Evolutionary conservation across 2,797 vertebrate species (phyloP).

Genomic region (Gallirallus australis): DNA sequence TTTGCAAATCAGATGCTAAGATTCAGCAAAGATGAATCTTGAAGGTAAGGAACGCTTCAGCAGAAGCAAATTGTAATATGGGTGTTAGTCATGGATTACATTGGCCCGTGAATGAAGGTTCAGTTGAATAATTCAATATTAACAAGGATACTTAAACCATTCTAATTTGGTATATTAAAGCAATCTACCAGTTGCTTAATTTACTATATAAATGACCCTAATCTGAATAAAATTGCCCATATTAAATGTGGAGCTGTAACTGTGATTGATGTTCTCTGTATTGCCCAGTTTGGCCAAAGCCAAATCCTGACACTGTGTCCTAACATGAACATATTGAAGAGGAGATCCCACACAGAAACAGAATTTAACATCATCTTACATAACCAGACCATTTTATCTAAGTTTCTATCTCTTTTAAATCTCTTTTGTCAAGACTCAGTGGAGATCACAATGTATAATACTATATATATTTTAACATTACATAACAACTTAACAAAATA

Average conservation of each 20-base stretch:
- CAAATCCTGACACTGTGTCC: background rate
- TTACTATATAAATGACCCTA: background rate
- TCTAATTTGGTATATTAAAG: background rate
- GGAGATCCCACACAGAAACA: background rate
- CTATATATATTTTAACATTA: background rate
- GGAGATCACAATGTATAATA: background rate
- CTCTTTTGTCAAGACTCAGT: background rate
- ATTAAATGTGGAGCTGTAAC: background rate
- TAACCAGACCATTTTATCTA: background rate
- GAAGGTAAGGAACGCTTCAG: constrained; percentile 23
- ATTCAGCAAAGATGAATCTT: constrained; percentile 40
- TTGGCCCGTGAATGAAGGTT: constrained; percentile 5
- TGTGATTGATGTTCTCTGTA: background rate
- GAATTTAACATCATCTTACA: background rate
- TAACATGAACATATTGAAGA: background rate
- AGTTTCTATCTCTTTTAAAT: background rate
- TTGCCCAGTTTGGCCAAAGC: background rate
- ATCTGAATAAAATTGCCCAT: background rate
- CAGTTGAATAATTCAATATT: background rate
- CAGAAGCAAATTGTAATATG: background rate
- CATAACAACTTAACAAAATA: background rate
- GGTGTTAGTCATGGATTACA: constrained; percentile 11
- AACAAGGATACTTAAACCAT: background rate
- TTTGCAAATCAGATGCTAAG: constrained; percentile 59
- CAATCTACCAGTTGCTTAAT: background rate